phyloP scores from a whole-genome alignment of 2,888 invertebrate species.

The Drosophila anomalata region DNA sequence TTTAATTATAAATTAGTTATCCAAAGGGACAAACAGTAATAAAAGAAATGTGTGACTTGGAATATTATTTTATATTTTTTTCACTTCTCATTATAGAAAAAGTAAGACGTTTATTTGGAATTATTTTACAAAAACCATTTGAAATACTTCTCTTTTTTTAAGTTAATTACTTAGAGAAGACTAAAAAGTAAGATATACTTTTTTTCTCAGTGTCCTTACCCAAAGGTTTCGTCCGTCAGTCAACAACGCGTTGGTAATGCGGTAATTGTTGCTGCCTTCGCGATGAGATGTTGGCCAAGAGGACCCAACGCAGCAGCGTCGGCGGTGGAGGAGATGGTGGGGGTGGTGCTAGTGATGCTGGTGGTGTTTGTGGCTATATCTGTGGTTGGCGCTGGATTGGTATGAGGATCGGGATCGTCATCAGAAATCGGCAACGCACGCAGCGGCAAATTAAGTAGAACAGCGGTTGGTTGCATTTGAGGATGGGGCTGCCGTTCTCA shows the following conservation, averaged over 20 bases:
- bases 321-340: slow-evolving; percentile 14
- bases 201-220: slow-evolving; percentile 2
- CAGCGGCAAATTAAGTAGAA: slow-evolving; percentile 78
- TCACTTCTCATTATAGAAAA: no score
- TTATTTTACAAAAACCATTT: neutral
- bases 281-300: slow-evolving; percentile 26
- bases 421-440: slow-evolving; percentile 72
- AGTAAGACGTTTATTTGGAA: no score
- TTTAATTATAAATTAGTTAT: neutral
- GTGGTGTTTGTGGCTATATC: slow-evolving; percentile 5
- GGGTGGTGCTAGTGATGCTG: neutral
- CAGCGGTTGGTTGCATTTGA: slow-evolving; percentile 62
- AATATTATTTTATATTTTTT: no score
- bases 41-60: neutral
- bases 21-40: neutral
- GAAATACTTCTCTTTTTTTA: neutral
- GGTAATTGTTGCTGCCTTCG: slow-evolving; percentile 73
- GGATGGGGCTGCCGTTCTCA: slow-evolving; percentile 34
- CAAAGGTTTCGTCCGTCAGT: slow-evolving; percentile 59
- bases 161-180: no score
- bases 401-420: slow-evolving; percentile 32
- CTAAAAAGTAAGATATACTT: no score
- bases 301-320: slow-evolving; percentile 7
- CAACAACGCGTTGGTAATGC: slow-evolving; percentile 74
- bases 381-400: slow-evolving; percentile 18